Conservation (phyloP, 2,888 invertebrate species). For the Pteria penguin region DNA sequence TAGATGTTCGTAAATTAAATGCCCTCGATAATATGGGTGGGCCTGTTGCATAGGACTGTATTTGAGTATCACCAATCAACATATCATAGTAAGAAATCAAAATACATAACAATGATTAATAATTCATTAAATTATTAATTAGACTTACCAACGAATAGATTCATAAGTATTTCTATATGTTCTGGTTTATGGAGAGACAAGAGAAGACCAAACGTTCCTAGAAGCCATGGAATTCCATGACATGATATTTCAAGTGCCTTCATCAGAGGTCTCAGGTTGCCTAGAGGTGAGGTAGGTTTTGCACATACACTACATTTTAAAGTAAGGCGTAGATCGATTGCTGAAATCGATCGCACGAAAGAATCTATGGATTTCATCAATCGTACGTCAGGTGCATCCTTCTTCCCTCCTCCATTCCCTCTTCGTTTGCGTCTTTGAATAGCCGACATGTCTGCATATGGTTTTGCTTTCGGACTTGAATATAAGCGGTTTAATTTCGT, state of each 20-base stretch:
- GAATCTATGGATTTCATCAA: slow-evolving; percentile 44
- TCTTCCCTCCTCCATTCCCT: slow-evolving; percentile 35
- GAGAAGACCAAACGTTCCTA: slow-evolving; percentile 87
- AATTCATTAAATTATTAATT: too few species aligned
- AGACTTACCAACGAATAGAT: slow-evolving; percentile 88
- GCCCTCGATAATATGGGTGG: too few species aligned
- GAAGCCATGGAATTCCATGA: slow-evolving; percentile 93
- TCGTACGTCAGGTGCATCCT: slow-evolving; percentile 36
- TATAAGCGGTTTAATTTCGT: too few species aligned
- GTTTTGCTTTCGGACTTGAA: too few species aligned
- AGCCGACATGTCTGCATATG: slow-evolving; percentile 35
- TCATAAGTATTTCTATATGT: slow-evolving; percentile 90
- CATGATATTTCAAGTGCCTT: slow-evolving; percentile 87
- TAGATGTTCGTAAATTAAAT: too few species aligned
- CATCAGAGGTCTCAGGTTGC: slow-evolving; percentile 80
- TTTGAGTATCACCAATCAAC: too few species aligned
- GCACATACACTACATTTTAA: slow-evolving; percentile 67
- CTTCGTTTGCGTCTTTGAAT: slow-evolving; percentile 40
- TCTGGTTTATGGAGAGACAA: slow-evolving; percentile 87
- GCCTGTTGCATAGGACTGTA: too few species aligned
- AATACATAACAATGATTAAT: too few species aligned
- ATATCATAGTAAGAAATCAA: too few species aligned
- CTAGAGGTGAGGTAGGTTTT: slow-evolving; percentile 57
- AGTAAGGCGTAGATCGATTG: slow-evolving; percentile 32
- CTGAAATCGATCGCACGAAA: slow-evolving; percentile 36